Evolutionary conservation across 37 sponge, comb jelly and placozoan genomes (phyloP).

Genomic region (Halisarca cf. caerulea): DNA sequence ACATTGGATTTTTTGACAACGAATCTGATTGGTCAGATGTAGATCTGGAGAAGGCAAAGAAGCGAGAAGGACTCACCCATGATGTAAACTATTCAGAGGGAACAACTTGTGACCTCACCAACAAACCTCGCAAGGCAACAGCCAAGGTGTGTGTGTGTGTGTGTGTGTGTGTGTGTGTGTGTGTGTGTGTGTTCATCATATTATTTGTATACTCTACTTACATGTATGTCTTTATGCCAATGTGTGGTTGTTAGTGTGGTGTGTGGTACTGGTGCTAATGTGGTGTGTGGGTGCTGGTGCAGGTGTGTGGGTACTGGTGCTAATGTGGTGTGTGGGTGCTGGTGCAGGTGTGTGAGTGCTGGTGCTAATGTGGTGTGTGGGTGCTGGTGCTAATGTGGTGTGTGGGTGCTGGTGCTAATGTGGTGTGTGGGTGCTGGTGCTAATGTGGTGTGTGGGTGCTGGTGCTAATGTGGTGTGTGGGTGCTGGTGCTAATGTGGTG

Average conservation of each 20-base stretch:
- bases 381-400: no score
- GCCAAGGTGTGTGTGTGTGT: slow-evolving; percentile 39
- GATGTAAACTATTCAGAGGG: slow-evolving; percentile 45
- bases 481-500: no score
- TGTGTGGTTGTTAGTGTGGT: not conserved
- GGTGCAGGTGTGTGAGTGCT: no score
- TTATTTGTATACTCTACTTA: no score
- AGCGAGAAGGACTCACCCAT: slow-evolving; percentile 20
- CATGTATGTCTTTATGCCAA: not conserved
- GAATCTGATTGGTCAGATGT: slow-evolving; percentile 61
- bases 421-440: no score
- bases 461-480: no score
- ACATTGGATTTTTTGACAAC: slow-evolving; percentile 48
- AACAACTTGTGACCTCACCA: slow-evolving; percentile 52
- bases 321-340: no score
- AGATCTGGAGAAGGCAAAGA: slow-evolving; percentile 11
- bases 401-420: no score
- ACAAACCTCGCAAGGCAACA: slow-evolving; percentile 30
- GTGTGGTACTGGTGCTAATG: not conserved
- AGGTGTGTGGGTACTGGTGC: no score
- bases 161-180: not conserved
- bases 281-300: not conserved
- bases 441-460: no score
- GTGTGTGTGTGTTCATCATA: not conserved
- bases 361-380: no score